Conservation (phyloP, 1,140 invertebrate genomes). For the Bacillus rossius region DNA sequence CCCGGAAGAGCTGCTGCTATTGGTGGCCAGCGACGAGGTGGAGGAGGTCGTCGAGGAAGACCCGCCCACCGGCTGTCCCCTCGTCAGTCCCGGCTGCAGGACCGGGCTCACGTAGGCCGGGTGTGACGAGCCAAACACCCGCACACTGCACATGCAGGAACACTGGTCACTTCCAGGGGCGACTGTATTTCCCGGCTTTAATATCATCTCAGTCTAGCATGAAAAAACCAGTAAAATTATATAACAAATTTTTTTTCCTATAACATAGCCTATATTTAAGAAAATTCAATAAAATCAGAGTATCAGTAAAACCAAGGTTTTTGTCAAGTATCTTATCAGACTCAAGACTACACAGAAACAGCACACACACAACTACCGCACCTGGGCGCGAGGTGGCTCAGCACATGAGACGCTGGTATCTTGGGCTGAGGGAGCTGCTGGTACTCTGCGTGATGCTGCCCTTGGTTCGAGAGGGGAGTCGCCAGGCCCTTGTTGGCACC, state of each 20-base stretch:
- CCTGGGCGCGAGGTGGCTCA: slow-evolving; percentile 20
- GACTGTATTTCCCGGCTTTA: too few species aligned
- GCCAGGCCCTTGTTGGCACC: slow-evolving; percentile 57
- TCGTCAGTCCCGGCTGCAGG: slow-evolving; percentile 3
- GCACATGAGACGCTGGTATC: background rate
- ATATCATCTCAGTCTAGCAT: too few species aligned
- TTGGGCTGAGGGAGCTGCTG: background rate
- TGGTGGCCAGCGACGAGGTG: slow-evolving; percentile 26
- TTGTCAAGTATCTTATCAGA: too few species aligned
- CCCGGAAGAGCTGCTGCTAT: slow-evolving; percentile 21
- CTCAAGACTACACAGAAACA: too few species aligned
- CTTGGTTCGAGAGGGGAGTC: background rate
- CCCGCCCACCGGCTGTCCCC: slow-evolving; percentile 30
- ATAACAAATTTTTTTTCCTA: too few species aligned
- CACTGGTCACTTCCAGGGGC: too few species aligned
- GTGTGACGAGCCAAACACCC: background rate
- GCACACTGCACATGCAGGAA: background rate
- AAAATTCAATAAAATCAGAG: too few species aligned
- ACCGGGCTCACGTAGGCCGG: background rate
- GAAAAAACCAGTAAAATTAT: too few species aligned
- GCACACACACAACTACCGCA: too few species aligned
- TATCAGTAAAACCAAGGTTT: too few species aligned
- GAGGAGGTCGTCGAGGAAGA: slow-evolving; percentile 27
- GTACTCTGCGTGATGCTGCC: background rate
- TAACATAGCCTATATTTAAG: too few species aligned